A percentile compares a stretch with the other conserved stretches of the same genome.
Evolutionary conservation across 2,888 invertebrate species (phyloP).

Genomic region (Drosophila lacicola): DNA sequence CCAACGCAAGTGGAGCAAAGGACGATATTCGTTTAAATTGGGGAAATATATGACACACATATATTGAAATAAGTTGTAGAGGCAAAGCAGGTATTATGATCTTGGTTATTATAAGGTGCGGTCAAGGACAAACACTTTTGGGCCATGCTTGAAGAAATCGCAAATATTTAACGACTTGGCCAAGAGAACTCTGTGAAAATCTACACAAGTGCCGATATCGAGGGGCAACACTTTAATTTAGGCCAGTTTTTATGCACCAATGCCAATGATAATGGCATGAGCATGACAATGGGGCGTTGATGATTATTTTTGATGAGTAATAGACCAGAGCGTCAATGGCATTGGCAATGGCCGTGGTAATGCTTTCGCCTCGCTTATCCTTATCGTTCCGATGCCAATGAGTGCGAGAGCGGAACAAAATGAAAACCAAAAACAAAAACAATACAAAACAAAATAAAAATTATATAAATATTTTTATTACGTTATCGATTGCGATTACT

Average conservation of each 20-base stretch:
- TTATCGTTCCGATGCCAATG: slow-evolving; percentile 31
- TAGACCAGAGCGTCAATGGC: slow-evolving; percentile 42
- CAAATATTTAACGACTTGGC: slow-evolving; percentile 3
- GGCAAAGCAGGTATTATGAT: background rate
- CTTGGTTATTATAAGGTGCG: background rate
- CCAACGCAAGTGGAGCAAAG: slow-evolving; percentile 5
- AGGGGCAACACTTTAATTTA: slow-evolving; percentile 12
- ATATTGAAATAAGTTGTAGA: background rate
- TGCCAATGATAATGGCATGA: slow-evolving; percentile 23
- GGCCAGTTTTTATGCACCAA: slow-evolving; percentile 35
- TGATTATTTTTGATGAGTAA: slow-evolving; percentile 67
- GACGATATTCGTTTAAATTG: background rate
- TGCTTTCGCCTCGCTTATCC: slow-evolving; percentile 43
- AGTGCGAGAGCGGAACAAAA: slow-evolving; percentile 1
- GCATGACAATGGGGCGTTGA: slow-evolving; percentile 41
- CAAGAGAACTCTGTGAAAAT: background rate
- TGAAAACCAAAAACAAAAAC: slow-evolving; percentile 14
- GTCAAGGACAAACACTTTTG: background rate
- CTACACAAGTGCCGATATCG: background rate
- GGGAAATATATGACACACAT: background rate
- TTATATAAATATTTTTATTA: slow-evolving; percentile 71
- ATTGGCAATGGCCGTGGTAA: slow-evolving; percentile 28
- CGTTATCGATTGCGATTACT: slow-evolving; percentile 79
- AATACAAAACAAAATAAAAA: slow-evolving; percentile 35
- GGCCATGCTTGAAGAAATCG: background rate